Conservation (phyloP, 2,797 vertebrate genomes). For the Megaceryle alcyon region DNA sequence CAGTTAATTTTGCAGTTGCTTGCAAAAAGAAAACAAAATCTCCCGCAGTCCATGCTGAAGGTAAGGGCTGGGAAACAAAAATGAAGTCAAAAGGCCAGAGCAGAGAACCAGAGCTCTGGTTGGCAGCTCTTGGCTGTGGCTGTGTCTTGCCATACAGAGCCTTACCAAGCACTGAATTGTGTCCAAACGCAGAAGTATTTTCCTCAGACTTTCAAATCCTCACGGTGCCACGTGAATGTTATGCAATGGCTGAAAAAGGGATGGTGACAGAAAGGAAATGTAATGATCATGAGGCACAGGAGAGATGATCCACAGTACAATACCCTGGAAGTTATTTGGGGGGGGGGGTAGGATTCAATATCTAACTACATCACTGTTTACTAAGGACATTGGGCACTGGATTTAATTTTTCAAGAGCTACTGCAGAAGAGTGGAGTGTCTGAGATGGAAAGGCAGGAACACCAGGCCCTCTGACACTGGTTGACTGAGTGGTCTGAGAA, state of each 20-base stretch:
- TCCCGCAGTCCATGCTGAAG: not conserved
- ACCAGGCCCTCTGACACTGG: not conserved
- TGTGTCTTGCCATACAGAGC: not conserved
- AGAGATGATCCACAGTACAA: not conserved
- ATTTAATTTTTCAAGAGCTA: not conserved
- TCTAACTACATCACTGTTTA: not conserved
- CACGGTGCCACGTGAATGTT: accelerated
- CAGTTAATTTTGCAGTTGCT: not conserved
- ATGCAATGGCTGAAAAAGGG: not conserved
- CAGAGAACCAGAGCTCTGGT: not conserved
- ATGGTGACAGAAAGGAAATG: not conserved
- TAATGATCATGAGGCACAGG: accelerated
- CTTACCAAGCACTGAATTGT: not conserved
- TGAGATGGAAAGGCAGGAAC: not conserved
- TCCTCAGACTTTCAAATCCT: not conserved
- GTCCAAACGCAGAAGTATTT: not conserved
- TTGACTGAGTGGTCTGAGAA: not conserved
- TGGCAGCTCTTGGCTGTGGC: not conserved
- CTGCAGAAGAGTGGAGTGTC: not conserved
- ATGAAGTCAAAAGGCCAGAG: not conserved
- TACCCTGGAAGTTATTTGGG: not conserved
- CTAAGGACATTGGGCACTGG: not conserved
- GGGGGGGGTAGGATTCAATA: not conserved
- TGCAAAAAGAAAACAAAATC: not conserved
- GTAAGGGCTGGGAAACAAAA: not conserved